Base-by-base conservation (phyloP, 2,888 invertebrate species). In the Plebejus melissa region DNA sequence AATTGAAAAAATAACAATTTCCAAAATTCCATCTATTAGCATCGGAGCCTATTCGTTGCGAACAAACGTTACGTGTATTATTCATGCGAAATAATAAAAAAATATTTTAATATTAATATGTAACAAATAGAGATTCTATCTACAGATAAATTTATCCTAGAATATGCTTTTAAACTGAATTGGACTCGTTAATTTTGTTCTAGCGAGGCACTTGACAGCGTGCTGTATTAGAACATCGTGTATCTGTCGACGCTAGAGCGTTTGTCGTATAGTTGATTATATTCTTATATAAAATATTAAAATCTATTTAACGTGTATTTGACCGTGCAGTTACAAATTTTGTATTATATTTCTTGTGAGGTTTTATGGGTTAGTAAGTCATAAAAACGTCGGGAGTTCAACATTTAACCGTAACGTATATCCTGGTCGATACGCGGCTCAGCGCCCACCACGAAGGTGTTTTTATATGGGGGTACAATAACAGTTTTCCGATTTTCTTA, bases 381-480 rank as follows among this genome's bases (percentile, higher is more conserved):
- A 65, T 28, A 32, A 65, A 13, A 65, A 28, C 32, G 65, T 65
- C 65, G 22, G 32, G 5, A 32, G 11, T 16, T 36, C 32, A 32
- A 65, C 4, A 28, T 65, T 65, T 13, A 32, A 11, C 65, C 65
- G 65, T 36, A 5, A 36, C 32, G 13, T 36, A 87, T 91, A 79
- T 77, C 79, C 81, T 41, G 72, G 50, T 28, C 41, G 71, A 46
- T 28, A 13, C 3, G 32, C 54, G 71, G 71, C 46, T 3, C 71
- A 50, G 72, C 50, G 28, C 32, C 28, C 28, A 50, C 50, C 50
- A 2, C 7, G 32, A 32, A 50, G 71, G 72, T 72, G 54, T 72
- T 72, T 72, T 54, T 72, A 72, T 50, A 54, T 6, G 50, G 50
- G 32, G 50, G 72, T 72, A 72, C 46, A 72, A 72, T 72, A 72